phyloP scores from a whole-genome alignment of 2,113 vertebrate genomes.

The Regulus satrapa region DNA sequence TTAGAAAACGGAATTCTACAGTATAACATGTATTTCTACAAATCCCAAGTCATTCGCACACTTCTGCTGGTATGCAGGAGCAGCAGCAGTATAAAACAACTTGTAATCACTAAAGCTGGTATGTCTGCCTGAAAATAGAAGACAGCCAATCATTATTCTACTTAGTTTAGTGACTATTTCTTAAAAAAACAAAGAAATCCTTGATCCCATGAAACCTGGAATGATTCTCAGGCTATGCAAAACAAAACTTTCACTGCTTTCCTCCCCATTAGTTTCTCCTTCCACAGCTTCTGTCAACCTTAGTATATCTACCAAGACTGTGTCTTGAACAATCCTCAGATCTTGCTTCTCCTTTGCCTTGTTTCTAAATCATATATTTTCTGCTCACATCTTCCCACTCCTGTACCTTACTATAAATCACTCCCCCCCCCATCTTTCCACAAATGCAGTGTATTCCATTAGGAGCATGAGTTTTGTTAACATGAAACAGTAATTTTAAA shows the following conservation, averaged over 20 bases:
- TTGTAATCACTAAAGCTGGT: not conserved
- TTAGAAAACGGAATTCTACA: not conserved
- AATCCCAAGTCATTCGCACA: not conserved
- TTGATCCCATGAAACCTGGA: not conserved
- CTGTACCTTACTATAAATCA: not conserved
- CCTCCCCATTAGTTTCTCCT: not conserved
- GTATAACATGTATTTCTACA: not conserved
- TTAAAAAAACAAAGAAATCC: not conserved
- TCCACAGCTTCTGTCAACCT: not conserved
- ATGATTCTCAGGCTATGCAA: not conserved
- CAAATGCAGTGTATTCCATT: not conserved
- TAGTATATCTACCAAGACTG: not conserved
- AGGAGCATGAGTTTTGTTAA: not conserved
- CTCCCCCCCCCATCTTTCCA: not conserved
- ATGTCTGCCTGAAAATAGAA: not conserved
- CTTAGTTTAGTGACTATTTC: not conserved
- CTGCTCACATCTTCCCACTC: not conserved
- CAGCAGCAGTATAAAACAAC: not conserved
- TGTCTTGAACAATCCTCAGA: not conserved
- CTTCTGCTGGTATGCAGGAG: not conserved
- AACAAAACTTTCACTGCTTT: not conserved
- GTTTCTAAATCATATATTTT: not conserved
- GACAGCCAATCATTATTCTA: not conserved
- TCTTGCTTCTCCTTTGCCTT: not conserved
- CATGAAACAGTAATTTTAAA: not conserved